These are phyloP conservation scores for Drosophila takahashii DNA, from an alignment of 1,140 invertebrate genomes.

Conservation along the genomic window DNA sequence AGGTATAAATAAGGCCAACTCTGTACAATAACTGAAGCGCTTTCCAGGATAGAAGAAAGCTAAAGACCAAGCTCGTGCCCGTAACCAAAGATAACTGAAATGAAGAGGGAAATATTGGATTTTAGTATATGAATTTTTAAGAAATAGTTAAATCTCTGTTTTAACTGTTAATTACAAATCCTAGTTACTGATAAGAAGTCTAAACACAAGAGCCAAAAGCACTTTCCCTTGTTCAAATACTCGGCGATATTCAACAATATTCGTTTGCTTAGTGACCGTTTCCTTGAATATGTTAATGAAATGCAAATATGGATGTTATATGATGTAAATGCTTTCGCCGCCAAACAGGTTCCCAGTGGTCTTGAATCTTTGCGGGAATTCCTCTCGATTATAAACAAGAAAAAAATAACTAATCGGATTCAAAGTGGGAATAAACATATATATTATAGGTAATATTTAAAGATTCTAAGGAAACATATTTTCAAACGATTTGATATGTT, in stretches of 20 bases:
- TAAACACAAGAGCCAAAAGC: not conserved
- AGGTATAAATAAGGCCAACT: conserved; percentile 63
- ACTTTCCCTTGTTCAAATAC: conserved; percentile 27
- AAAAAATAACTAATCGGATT: not conserved
- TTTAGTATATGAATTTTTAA: too few species aligned
- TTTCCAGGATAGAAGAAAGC: conserved; percentile 48
- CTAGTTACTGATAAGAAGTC: not conserved
- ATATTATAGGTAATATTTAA: too few species aligned
- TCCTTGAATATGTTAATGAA: conserved; percentile 44
- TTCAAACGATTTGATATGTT: too few species aligned
- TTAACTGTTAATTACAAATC: not conserved
- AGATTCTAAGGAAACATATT: too few species aligned
- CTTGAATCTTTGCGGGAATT: conserved; percentile 18
- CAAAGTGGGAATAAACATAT: too few species aligned
- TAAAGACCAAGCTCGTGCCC: conserved; percentile 50
- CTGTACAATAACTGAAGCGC: conserved; percentile 64
- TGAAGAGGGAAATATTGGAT: not conserved
- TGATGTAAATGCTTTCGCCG: conserved; percentile 30
- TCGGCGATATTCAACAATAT: conserved; percentile 10
- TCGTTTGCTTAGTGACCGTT: conserved; percentile 5
- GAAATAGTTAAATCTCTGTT: too few species aligned
- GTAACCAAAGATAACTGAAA: conserved; percentile 48
- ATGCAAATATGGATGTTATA: conserved; percentile 34
- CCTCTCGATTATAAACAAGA: not conserved
- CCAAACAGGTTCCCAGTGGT: conserved; percentile 23